A percentile compares a stretch with the other conserved stretches of the same genome.
Evolutionary conservation across 1,140 invertebrate species (phyloP).

Genomic region (Phenacoccus solenopsis): DNA sequence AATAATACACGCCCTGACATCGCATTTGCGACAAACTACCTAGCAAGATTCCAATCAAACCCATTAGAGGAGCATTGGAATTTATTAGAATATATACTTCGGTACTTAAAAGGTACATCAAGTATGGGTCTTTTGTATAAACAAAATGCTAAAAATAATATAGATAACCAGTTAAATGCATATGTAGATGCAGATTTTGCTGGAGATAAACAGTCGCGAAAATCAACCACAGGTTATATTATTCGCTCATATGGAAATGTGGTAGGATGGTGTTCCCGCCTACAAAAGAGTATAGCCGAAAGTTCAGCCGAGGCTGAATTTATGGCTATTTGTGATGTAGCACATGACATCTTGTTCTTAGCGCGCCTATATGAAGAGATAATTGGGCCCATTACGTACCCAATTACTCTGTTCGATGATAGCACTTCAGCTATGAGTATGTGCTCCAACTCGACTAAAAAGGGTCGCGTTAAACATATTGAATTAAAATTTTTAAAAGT

Average conservation of each 20-base stretch:
- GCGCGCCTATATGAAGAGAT: constrained; percentile 18
- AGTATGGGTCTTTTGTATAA: constrained; percentile 23
- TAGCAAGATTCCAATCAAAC: constrained; percentile 23
- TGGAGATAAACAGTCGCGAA: constrained; percentile 25
- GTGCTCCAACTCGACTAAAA: constrained; percentile 32
- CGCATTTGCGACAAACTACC: constrained; percentile 29
- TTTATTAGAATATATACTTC: constrained; percentile 28
- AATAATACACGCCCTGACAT: constrained; percentile 32
- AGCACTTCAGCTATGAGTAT: constrained; percentile 29
- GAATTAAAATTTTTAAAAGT: constrained; percentile 31
- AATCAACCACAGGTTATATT: constrained; percentile 31
- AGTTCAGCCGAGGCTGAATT: constrained; percentile 23
- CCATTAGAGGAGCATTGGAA: background rate
- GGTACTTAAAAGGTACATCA: constrained; percentile 31
- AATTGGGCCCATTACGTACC: background rate
- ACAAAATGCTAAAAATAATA: background rate
- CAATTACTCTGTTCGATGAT: constrained; percentile 19
- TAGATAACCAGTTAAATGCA: background rate
- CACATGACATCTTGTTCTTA: constrained; percentile 20
- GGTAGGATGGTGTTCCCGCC: constrained; percentile 28
- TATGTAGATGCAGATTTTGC: constrained; percentile 32
- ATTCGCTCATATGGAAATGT: constrained; percentile 26
- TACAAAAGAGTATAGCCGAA: constrained; percentile 18
- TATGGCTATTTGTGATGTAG: constrained; percentile 19
- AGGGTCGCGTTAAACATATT: constrained; percentile 31